Conservation (phyloP, 2,113 vertebrate species). For the Ophthalmotilapia sp. region DNA sequence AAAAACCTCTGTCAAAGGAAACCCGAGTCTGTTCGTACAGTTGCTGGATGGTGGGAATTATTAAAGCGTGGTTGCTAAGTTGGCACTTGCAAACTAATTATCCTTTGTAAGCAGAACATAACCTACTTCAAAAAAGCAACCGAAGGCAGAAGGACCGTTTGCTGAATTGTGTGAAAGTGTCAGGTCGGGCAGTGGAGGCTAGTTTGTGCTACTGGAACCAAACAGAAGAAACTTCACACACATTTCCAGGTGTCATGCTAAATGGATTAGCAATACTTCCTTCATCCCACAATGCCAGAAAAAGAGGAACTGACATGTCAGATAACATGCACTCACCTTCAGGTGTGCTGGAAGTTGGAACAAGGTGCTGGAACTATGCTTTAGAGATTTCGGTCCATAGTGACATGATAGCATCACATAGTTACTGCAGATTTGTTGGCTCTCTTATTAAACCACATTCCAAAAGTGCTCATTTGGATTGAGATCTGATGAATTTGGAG, state of each 20-base stretch:
- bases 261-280: not conserved
- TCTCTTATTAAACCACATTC: not conserved
- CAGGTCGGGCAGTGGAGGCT: not conserved
- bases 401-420: not conserved
- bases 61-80: not conserved
- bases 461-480: not conserved
- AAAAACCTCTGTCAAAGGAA: not conserved
- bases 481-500: not conserved
- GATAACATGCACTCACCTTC: not conserved
- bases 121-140: not conserved
- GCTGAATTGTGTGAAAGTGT: not conserved
- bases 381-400: not conserved
- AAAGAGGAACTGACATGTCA: not conserved
- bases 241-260: not conserved
- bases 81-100: not conserved
- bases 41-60: not conserved
- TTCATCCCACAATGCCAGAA: not conserved
- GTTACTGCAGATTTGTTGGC: not conserved
- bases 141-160: not conserved
- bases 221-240: not conserved
- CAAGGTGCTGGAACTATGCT: not conserved
- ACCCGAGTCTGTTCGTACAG: accelerated
- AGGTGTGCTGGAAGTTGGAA: not conserved
- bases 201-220: not conserved
- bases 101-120: not conserved